A percentile compares a stretch with the other conserved stretches of the same genome.
Conservation (phyloP, 2,888 invertebrate species). For the Drosophila seclusa region DNA sequence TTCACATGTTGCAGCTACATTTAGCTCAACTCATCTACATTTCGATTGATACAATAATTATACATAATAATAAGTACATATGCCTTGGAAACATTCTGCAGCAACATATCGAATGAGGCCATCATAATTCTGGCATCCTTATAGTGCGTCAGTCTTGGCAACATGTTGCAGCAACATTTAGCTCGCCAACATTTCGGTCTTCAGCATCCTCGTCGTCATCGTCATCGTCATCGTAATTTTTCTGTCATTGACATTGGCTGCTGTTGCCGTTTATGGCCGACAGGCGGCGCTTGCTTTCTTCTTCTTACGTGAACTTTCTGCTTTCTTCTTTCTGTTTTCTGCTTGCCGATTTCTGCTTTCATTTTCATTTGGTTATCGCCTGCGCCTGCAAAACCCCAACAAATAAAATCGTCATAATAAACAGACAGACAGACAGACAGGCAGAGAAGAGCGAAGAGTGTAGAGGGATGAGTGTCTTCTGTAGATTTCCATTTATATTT, state of each 20-base stretch:
- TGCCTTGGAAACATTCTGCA: too few relatives aligned
- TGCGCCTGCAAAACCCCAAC: constrained; percentile 59
- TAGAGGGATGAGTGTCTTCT: neutral
- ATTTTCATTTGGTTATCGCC: constrained; percentile 54
- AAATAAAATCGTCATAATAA: constrained; percentile 75
- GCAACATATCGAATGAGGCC: constrained; percentile 10
- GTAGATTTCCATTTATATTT: constrained; percentile 21
- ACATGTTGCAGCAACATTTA: constrained; percentile 50
- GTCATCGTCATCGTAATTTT: constrained; percentile 22
- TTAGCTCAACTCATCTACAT: too few relatives aligned
- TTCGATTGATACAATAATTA: too few relatives aligned
- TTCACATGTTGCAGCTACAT: too few relatives aligned
- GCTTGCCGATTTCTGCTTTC: constrained; percentile 57
- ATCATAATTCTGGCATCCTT: constrained; percentile 64
- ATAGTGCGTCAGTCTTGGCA: constrained; percentile 36
- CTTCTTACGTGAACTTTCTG: constrained; percentile 6
- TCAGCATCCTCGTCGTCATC: constrained; percentile 18
- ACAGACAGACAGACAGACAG: constrained; percentile 34
- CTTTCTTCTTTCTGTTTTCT: constrained; percentile 29
- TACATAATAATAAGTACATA: too few relatives aligned
- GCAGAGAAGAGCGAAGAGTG: neutral
- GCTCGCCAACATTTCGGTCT: constrained; percentile 8
- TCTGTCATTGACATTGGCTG: constrained; percentile 72
- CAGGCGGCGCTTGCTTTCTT: constrained; percentile 65
- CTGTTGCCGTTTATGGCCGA: constrained; percentile 68